Percentiles rank a stretch among this genome's conserved stretches.
Evolutionary conservation across 2,888 invertebrate species (phyloP).

Genomic region (Euspilapteryx auroguttella): DNA sequence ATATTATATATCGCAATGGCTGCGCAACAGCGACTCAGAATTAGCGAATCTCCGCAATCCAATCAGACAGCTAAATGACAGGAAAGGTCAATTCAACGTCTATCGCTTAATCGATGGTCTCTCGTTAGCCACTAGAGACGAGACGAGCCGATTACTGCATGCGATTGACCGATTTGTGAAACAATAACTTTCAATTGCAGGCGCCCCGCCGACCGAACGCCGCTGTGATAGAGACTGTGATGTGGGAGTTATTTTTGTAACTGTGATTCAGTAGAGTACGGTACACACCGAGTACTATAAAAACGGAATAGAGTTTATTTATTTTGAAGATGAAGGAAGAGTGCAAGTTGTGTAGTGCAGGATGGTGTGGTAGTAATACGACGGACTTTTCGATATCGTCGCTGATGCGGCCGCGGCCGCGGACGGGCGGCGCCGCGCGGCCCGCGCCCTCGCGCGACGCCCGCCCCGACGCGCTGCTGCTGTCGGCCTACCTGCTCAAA

Average conservation of each 20-base stretch:
- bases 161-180: no score
- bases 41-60: not conserved
- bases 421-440: conserved; percentile 22
- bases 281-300: conserved; percentile 62
- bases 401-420: conserved; percentile 42
- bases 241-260: conserved; percentile 56
- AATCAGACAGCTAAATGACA: no score
- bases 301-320: conserved; percentile 29
- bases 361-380: conserved; percentile 32
- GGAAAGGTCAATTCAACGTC: no score
- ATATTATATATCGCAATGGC: no score
- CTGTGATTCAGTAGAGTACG: conserved; percentile 59
- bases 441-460: conserved; percentile 37
- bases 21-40: not conserved
- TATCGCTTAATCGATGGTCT: no score
- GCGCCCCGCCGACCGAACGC: conserved; percentile 20
- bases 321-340: conserved; percentile 41
- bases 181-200: not conserved
- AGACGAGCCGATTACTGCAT: no score
- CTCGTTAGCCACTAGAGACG: no score
- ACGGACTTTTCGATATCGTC: conserved; percentile 54
- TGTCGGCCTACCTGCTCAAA: conserved; percentile 57
- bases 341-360: conserved; percentile 51
- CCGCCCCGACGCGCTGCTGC: conserved; percentile 42
- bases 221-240: conserved; percentile 58